Evolutionary conservation across 2,888 invertebrate genomes (phyloP), one percentile per base, ranked within the genome.

Genomic region (Sinhomidia bicolor): DNA sequence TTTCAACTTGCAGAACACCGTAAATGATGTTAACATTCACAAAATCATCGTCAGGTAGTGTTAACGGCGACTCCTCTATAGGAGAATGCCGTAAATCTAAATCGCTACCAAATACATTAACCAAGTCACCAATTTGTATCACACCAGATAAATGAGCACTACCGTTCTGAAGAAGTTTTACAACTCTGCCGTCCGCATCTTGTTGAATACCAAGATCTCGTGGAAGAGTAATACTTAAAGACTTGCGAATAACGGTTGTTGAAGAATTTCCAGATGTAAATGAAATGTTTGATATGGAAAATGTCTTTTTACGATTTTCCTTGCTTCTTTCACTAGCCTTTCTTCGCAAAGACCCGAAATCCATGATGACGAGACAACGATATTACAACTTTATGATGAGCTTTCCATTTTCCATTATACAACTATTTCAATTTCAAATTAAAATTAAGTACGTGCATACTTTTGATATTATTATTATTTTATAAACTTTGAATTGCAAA

Each of bases 231-330:
- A 87, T 87, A 44, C 87, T 90, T 32, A 92, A 47, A 10, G 90
- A 87, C 81, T 89, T 91, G 23, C 91, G 80, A 7, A 90, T 90
- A 6, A 92, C 82, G 5, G 80, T 78, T 6, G 85, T 89, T 0
- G 90, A 81, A 17, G 91, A 90, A 74, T 83, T 90, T 41, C 88
- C 90, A 9, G 91, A 91, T 10, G 90, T 87, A 29, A 76, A 91
- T 7, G 92, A 92, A 29, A 92, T 85, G 83, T 92, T 92, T 10
- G 92, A 92, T 1, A 90, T 91, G n/a, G 92, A 92, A 88, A 91
- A 91, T 12, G 92, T 91, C 80, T 90, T 90, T 54, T 86, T 86
- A 0, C 87, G 44, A 54, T 82, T 82, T 44, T 82, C 82, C 36
- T 88, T 88, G 20, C 89, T 84, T 41, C 88, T 62, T 51, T 82